These are phyloP conservation scores for Alethe castanea DNA, from an alignment of 2,113 vertebrate species.

Conservation along the genomic window DNA sequence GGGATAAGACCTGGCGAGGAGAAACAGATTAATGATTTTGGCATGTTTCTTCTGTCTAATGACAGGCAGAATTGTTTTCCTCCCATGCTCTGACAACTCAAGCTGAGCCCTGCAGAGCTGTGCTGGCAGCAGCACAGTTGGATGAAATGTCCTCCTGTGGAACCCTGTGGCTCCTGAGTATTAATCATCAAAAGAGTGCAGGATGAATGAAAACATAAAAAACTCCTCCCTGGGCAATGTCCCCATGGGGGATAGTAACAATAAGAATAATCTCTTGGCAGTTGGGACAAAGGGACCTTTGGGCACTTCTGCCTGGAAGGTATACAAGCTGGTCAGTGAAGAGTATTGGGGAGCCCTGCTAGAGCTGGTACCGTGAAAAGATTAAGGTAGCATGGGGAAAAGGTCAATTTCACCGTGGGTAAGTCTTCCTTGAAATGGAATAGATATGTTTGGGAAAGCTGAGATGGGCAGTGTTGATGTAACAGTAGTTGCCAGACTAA, in stretches of 20 bases:
- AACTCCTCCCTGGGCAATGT: not conserved
- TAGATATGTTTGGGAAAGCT: not conserved
- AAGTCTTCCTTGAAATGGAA: not conserved
- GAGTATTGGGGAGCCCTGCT: not conserved
- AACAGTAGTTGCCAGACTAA: not conserved
- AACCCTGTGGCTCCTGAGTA: not conserved
- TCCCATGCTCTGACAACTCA: not conserved
- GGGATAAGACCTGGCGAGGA: not conserved
- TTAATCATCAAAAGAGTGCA: not conserved
- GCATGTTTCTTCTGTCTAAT: not conserved
- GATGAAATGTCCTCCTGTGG: not conserved
- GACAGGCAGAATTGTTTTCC: not conserved
- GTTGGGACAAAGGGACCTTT: not conserved
- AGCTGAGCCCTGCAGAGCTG: not conserved
- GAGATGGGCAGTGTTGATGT: not conserved
- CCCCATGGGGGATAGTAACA: not conserved
- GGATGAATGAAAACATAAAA: not conserved
- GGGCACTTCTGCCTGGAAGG: not conserved
- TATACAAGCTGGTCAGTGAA: not conserved
- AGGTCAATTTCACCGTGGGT: not conserved
- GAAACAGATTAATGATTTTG: not conserved
- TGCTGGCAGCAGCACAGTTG: not conserved
- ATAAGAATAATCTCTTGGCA: not conserved
- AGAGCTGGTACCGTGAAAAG: not conserved
- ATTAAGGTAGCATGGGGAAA: not conserved